These are phyloP conservation scores for Chelonus insularis DNA, from an alignment of 1,140 invertebrate genomes.

Conservation along the genomic window DNA sequence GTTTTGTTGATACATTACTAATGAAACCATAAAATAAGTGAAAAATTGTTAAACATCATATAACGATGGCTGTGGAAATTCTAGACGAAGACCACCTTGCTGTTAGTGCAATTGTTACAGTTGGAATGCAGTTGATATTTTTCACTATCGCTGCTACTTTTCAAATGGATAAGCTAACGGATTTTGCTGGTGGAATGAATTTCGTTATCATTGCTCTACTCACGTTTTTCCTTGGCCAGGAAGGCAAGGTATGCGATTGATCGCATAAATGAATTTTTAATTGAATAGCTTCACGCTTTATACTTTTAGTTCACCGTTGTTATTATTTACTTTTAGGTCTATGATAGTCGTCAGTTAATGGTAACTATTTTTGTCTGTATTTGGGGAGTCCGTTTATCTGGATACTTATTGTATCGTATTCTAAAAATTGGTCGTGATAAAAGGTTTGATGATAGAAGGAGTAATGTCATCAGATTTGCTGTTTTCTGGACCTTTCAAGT, in stretches of 20 bases:
- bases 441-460: slow-evolving; percentile 84
- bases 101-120: slow-evolving; percentile 85
- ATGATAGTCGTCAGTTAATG: slow-evolving; percentile 84
- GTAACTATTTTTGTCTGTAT: slow-evolving; percentile 83
- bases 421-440: slow-evolving; percentile 88
- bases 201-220: slow-evolving; percentile 86
- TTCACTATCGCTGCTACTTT: slow-evolving; percentile 83
- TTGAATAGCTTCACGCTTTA: background rate
- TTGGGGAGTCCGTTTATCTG: slow-evolving; percentile 83
- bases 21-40: background rate
- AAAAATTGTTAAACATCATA: background rate
- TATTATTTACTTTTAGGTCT: slow-evolving; percentile 67
- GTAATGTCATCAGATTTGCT: slow-evolving; percentile 83
- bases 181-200: slow-evolving; percentile 89
- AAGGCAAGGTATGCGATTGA: slow-evolving; percentile 64
- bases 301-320: background rate
- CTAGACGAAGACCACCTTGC: slow-evolving; percentile 85
- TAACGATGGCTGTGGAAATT: slow-evolving; percentile 68
- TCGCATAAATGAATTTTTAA: background rate
- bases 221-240: slow-evolving; percentile 84
- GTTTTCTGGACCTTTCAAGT: slow-evolving; percentile 92
- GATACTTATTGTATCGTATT: slow-evolving; percentile 85
- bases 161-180: slow-evolving; percentile 87
- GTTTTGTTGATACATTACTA: too few species aligned
- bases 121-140: slow-evolving; percentile 85